Evolutionary conservation across 2,797 vertebrate species (phyloP).

Genomic region (Pangasius sanitwongsei): DNA sequence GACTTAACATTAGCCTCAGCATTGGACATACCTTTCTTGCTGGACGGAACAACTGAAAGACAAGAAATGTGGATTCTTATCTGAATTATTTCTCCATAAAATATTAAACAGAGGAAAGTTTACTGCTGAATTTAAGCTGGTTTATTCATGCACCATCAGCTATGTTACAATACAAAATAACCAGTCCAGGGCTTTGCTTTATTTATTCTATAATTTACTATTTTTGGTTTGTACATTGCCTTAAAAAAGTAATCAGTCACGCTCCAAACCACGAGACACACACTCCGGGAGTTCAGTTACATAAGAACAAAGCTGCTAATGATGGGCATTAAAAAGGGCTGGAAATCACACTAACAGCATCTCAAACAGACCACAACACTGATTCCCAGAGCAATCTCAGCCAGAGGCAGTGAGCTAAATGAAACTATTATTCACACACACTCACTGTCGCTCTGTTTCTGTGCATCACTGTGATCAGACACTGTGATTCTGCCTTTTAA

Average conservation of each 20-base stretch:
- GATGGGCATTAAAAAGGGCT: conserved; percentile 12
- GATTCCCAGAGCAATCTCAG: conserved; percentile 23
- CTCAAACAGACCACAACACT: conserved; percentile 17
- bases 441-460: neutral
- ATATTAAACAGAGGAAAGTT: neutral
- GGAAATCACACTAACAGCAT: conserved; percentile 23
- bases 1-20: conserved; percentile 44
- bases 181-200: neutral
- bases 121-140: neutral
- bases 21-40: conserved; percentile 75
- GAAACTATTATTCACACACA: conserved; percentile 35
- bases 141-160: neutral
- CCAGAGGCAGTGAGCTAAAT: conserved; percentile 32
- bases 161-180: neutral
- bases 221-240: neutral
- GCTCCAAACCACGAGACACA: neutral
- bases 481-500: neutral
- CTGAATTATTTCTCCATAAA: conserved; percentile 17
- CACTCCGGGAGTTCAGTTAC: neutral
- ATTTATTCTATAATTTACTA: neutral
- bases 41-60: conserved; percentile 74
- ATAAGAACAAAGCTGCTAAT: conserved; percentile 26
- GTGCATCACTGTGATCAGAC: conserved; percentile 2
- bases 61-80: conserved; percentile 49
- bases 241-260: neutral